A percentile compares a stretch with the other conserved stretches of the same genome.
These are phyloP conservation scores for Clunio marinus DNA, from an alignment of 2,888 invertebrate species.

Conservation along the genomic window DNA sequence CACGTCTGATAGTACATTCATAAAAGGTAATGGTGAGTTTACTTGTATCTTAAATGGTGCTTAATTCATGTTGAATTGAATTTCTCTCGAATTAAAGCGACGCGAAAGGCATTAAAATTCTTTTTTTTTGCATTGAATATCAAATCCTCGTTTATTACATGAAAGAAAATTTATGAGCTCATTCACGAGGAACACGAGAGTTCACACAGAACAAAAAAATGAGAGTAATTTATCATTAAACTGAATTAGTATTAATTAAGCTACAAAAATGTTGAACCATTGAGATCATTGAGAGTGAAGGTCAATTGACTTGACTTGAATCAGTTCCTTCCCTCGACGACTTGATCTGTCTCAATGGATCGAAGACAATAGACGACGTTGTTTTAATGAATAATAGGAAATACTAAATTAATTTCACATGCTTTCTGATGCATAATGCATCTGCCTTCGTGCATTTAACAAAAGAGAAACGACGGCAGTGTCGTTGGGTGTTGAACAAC, in stretches of 20 bases:
- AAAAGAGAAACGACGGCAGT: conserved; percentile 1
- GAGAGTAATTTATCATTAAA: conserved; percentile 4
- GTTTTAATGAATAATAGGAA: too few species aligned
- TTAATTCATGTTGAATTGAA: conserved; percentile 28
- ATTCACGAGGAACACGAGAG: conserved; percentile 8
- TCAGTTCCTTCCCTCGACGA: too few species aligned
- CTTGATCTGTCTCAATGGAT: too few species aligned
- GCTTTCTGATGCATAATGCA: conserved; percentile 24
- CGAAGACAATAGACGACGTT: too few species aligned
- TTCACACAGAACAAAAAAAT: too few species aligned
- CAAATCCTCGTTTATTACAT: not conserved
- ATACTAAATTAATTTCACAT: conserved; percentile 15
- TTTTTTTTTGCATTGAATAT: conserved; percentile 20
- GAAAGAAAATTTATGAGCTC: conserved; percentile 29
- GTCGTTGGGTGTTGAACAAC: conserved; percentile 9
- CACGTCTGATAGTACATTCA: not conserved
- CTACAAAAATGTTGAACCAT: not conserved
- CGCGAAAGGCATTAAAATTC: conserved; percentile 14
- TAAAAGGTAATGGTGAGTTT: conserved; percentile 34
- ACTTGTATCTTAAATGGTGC: conserved; percentile 18
- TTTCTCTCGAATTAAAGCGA: conserved; percentile 4
- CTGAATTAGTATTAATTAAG: conserved; percentile 27
- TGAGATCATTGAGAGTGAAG: conserved; percentile 19
- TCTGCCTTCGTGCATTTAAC: conserved; percentile 27
- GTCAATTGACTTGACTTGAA: conserved; percentile 26